Conservation (phyloP, 1,140 invertebrate species). For the Asobara japonica region DNA sequence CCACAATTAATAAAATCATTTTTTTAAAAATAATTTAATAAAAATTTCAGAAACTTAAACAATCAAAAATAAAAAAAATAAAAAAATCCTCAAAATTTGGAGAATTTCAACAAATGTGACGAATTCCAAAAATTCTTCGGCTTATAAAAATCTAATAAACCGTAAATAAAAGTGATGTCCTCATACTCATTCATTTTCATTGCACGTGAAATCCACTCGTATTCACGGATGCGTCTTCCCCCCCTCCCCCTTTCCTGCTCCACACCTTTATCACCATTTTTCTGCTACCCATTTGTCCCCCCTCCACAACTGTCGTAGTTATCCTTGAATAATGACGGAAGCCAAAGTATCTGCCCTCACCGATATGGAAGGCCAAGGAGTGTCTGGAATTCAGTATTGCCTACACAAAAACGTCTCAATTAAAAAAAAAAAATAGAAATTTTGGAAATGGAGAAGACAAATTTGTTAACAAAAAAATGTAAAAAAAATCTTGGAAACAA, state of each 20-base stretch:
- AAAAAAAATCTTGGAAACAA: too few relatives aligned
- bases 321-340: constrained; percentile 10
- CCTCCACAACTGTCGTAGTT: background rate
- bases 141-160: constrained; percentile 3
- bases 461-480: too few relatives aligned
- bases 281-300: background rate
- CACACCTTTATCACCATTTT: background rate
- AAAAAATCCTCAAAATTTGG: background rate
- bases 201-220: constrained; percentile 25
- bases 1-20: too few relatives aligned
- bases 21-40: too few relatives aligned
- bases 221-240: background rate
- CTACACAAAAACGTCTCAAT: too few relatives aligned
- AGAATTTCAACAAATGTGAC: too few relatives aligned
- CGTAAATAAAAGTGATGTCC: constrained; percentile 2
- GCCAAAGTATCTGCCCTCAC: background rate
- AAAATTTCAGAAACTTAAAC: too few relatives aligned
- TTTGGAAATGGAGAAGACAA: too few relatives aligned
- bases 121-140: too few relatives aligned
- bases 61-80: too few relatives aligned
- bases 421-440: too few relatives aligned
- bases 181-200: constrained; percentile 29
- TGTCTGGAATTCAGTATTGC: background rate
- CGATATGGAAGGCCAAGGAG: background rate
- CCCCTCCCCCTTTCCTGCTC: background rate